phyloP scores from a whole-genome alignment of 2,113 vertebrate genomes.

The Piaya cayana region DNA sequence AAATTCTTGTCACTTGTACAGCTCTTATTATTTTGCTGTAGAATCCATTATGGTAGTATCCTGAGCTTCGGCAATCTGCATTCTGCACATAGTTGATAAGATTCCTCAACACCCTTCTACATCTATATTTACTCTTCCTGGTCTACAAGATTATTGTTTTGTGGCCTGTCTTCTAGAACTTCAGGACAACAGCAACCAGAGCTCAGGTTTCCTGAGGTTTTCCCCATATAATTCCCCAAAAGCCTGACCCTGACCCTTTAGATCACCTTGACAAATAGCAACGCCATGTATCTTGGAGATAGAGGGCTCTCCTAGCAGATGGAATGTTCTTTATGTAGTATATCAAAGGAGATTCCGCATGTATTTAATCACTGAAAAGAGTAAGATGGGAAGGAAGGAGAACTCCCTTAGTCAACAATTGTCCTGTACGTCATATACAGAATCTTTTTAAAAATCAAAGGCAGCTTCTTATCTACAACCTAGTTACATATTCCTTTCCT shows the following conservation, averaged over 20 bases:
- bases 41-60: not conserved
- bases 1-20: not conserved
- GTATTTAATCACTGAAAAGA: not conserved
- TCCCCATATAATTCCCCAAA: slow-evolving; percentile 61
- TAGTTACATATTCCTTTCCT: not conserved
- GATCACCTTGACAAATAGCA: slow-evolving; percentile 58
- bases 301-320: not conserved
- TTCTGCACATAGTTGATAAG: slow-evolving; percentile 69
- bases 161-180: slow-evolving; percentile 76
- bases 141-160: slow-evolving; percentile 79
- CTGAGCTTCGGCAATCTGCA: not conserved
- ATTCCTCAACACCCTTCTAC: slow-evolving; percentile 73
- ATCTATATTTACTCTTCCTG: slow-evolving; percentile 62
- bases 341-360: not conserved
- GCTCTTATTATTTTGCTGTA: not conserved
- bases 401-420: not conserved
- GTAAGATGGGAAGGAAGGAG: not conserved
- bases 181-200: slow-evolving; percentile 76
- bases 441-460: not conserved
- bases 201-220: slow-evolving; percentile 74
- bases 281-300: accelerated
- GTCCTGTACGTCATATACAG: not conserved
- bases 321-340: too few species aligned
- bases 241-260: slow-evolving; percentile 78
- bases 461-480: not conserved